These are phyloP conservation scores for Anoplopoma fimbria DNA, from an alignment of 2,113 vertebrate genomes.

Conservation along the genomic window DNA sequence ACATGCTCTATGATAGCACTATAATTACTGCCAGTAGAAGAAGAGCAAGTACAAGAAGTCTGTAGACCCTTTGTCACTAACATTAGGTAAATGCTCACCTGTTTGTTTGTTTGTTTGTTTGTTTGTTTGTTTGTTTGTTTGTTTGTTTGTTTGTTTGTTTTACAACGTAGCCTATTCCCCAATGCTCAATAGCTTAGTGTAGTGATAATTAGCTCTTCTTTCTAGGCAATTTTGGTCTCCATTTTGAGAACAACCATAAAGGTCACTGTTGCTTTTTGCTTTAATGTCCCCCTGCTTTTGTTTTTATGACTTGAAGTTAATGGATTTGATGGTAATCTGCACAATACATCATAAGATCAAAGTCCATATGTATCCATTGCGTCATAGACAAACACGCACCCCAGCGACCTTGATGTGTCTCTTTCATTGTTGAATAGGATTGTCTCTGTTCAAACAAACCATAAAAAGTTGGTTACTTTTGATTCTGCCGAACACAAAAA, in stretches of 20 bases:
- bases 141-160: neutral
- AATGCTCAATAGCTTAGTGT: too few species aligned
- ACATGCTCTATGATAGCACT: neutral
- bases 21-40: neutral
- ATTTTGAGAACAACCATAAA: neutral
- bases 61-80: neutral
- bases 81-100: neutral
- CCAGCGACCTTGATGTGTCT: constrained; percentile 40
- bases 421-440: too few species aligned
- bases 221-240: too few species aligned
- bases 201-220: too few species aligned
- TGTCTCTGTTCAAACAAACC: too few species aligned
- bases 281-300: neutral
- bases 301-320: constrained; percentile 25
- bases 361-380: constrained; percentile 67
- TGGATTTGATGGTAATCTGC: constrained; percentile 18
- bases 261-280: neutral
- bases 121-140: neutral
- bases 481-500: neutral
- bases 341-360: constrained; percentile 68
- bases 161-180: neutral
- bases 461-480: constrained; percentile 50
- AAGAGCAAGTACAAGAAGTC: neutral
- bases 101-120: neutral
- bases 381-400: constrained; percentile 57